Conservation (phyloP, 37 sponge, comb jelly and placozoan genomes). For the Chondrosia reniformis region DNA sequence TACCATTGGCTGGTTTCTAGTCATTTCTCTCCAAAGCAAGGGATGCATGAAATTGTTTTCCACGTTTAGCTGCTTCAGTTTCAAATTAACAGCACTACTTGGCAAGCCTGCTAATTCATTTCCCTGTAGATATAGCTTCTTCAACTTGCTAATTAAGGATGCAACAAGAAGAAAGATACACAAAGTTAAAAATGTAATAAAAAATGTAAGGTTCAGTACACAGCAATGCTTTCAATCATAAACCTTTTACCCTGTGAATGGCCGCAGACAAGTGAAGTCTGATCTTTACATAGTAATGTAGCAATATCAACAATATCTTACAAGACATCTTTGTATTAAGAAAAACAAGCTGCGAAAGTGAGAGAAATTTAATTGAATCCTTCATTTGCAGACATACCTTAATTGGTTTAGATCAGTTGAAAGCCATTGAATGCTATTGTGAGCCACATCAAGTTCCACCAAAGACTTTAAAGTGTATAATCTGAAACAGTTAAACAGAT, state of each 20-base stretch:
- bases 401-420: slow-evolving; percentile 61
- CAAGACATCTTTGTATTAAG: too few species aligned
- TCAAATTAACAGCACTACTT: slow-evolving; percentile 30
- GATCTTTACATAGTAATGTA: too few species aligned
- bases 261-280: too few species aligned
- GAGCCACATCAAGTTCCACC: slow-evolving; percentile 62
- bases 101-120: slow-evolving; percentile 79
- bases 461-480: slow-evolving; percentile 55
- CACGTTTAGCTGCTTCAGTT: slow-evolving; percentile 39
- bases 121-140: slow-evolving; percentile 60
- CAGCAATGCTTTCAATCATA: too few species aligned
- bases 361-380: too few species aligned
- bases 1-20: slow-evolving; percentile 76
- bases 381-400: slow-evolving; percentile 21
- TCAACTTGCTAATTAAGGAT: slow-evolving; percentile 24
- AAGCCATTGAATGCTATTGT: slow-evolving; percentile 60
- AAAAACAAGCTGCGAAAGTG: too few species aligned
- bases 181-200: too few species aligned
- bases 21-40: slow-evolving; percentile 71
- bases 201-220: too few species aligned
- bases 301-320: too few species aligned
- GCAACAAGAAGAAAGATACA: background rate
- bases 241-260: too few species aligned
- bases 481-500: too few species aligned
- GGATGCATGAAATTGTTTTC: slow-evolving; percentile 77